Evolutionary conservation across 2,797 vertebrate species (phyloP), one percentile per base, ranked within the genome.

Genomic region (Hippocampus kuda): DNA sequence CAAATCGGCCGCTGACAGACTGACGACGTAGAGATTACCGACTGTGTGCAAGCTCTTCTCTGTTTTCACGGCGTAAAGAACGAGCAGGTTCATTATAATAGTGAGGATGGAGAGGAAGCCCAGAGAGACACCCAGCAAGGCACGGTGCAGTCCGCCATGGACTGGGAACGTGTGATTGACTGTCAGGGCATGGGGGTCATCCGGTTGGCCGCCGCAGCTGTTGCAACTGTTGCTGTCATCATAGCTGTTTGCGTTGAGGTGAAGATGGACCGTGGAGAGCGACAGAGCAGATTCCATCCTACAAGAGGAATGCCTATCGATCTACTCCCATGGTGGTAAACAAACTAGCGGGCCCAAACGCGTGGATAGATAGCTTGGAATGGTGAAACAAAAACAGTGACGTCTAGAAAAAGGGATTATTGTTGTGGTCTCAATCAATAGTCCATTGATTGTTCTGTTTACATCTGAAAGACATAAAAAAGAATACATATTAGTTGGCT

Each of bases 31-130:
- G 4, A 99, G 84, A 77, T 99, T 99, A 2, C 96, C 94, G 22
- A 98, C 96, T 0, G 95, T 97, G 79, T 98, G 96, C n/a, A 99
- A 88, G 78, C 93, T 98, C 74, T 92, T 92, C 79, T 99, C 96
- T 0, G 53, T 92, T 77, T 84, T 94, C 60, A 98, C 92, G 0
- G 96, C 95, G 0, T 89, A 94, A 3, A 98, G 90, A n/a, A 98
- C 96, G 15, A 99, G 85, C 71, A 97, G 84, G 81, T 99, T 99
- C 93, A 99, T 95, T 46, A 92, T 79, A 18, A 96, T 79, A 0
- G 97, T 99, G 81, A 90, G 76, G 51, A 98, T 83, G 2, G 93
- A 96, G 48, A 98, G 88, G 41, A 89, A 85, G 3, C 94, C 93
- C 69, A 98, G 90, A 30, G 88, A 75, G n/a, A 96, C 66, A 7